A percentile compares a stretch with the other conserved stretches of the same genome.
Evolutionary conservation across 1,140 invertebrate genomes (phyloP).

Genomic region (Stegodyphus dumicola): DNA sequence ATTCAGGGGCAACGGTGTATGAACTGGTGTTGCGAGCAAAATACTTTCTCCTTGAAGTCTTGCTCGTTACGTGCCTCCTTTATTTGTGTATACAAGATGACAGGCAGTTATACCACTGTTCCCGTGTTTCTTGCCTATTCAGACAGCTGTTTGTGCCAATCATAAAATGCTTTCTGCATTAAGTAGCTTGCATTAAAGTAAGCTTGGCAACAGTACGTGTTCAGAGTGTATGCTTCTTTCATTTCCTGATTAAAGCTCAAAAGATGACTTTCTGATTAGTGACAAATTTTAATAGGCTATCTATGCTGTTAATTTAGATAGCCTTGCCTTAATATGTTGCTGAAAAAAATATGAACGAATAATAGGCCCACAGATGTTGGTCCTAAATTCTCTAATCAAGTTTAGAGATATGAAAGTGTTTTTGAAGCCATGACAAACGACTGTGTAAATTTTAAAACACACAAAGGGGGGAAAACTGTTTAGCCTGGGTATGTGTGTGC

Average conservation of each 20-base stretch:
- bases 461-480: too few species aligned
- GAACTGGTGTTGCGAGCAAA: conserved; percentile 40
- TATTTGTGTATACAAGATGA: conserved; percentile 21
- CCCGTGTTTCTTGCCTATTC: conserved; percentile 40
- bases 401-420: conserved; percentile 9
- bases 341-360: conserved; percentile 7
- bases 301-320: conserved; percentile 36
- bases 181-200: conserved; percentile 36
- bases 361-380: neutral
- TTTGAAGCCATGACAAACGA: conserved; percentile 12
- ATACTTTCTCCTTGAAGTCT: neutral
- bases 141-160: conserved; percentile 52
- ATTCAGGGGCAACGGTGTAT: neutral
- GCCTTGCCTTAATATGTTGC: conserved; percentile 46
- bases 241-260: conserved; percentile 44
- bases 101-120: conserved; percentile 22
- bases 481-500: too few species aligned
- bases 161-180: neutral
- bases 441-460: conserved; percentile 19
- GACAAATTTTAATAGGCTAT: conserved; percentile 23
- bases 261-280: conserved; percentile 18
- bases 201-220: conserved; percentile 16
- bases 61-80: conserved; percentile 48
- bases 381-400: neutral
- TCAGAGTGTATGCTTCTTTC: conserved; percentile 18